Base-by-base conservation (phyloP, 2,113 vertebrate species). In the Microtus ochrogaster region DNA sequence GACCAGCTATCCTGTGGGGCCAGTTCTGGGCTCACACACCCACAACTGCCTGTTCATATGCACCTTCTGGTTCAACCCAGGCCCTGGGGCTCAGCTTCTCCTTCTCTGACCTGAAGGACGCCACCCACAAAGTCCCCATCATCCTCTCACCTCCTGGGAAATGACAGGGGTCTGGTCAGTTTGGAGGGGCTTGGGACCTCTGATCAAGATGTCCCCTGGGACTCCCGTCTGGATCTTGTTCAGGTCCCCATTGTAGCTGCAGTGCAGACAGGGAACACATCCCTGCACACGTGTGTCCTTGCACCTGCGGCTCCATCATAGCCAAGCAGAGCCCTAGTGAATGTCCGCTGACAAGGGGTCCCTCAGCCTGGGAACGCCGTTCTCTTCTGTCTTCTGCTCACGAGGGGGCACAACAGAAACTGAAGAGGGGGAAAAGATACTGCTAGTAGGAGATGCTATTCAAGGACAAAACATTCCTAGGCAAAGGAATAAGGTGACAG, bases 31-130 rank as follows among this genome's bases (percentile, higher is more conserved):
- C 95, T 97, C 79, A 63, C 92, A 96, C 84, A 86, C 93, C 90
- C 86, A 96, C 14, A 9, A 78, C 84, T 3, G 17, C 74, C 79
- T 84, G 68, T 84, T 92, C 61, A n/a, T 47, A 76, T 30, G 28
- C 36, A 63, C 41, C 47, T 77, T 81, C 36, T 26, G 77, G 76
- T 52, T 58, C 12, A 13, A 39, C 84, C 74, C 39, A 77, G 83
- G 77, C 87, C 96, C 95, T 95, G 6, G 0, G 91, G 96, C 96
- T 95, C 86, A 55, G 87, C 66, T 97, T 97, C 96, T 97, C 96
- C 92, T 96, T 77, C 47, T 94, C 74, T 89, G 74, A 87, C 89
- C 68, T 58, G 1, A 61, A 90, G 89, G 19, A 94, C 58, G 41
- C 68, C 70, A 52, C 91, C 79, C 33, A 81, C 63, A 91, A 55